Base-by-base conservation (phyloP, 2,113 vertebrate genomes). In the Zosterops japonicus region DNA sequence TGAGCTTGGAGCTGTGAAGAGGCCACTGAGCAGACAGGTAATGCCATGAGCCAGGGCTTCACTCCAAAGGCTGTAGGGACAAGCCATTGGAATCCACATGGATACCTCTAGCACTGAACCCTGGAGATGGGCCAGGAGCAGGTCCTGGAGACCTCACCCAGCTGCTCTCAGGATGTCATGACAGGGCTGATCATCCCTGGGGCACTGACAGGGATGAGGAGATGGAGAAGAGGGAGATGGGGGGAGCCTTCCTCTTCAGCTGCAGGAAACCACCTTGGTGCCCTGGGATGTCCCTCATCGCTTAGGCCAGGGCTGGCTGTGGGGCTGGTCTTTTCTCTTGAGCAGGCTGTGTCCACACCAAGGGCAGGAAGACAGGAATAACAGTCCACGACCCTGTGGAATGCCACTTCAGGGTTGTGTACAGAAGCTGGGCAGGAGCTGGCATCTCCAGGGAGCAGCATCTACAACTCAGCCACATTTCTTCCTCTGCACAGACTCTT, bases 221-320 rank as follows among this genome's bases (percentile, higher is more conserved):
- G 55, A 46, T 81, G 33, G 39, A 79, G 68, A 10, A 0, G 6
- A 90, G 50, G n/a, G 63, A 74, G 71, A 89, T 50, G 29, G 12
- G 42, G 42, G 28, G 19, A 85, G 33, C 86, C 57, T 96, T 93
- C 42, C 50, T 90, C 86, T 83, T 86, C 91, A 63, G 68, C 67
- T 83, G 35, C 56, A 93, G 82, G 59, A 90, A 93, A 72, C 41
- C 67, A 77, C 18, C 15, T 35, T 44, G 64, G 67, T 59, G 56
- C 75, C 14, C 28, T 4, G 46, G 24, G 31, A 70, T 36, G 18
- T 83, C 59, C 42, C 46, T 92, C 64, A 8, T 18, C 1, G 8
- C 93, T 71, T 14, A 52, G 81, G 79, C 44, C 41, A 72, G 63
- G 56, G 41, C 56, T 92, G 82, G 41, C 69, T 25, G 8, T 24